phyloP scores from a whole-genome alignment of 2,888 invertebrate species.

The Rhaphigaster nebulosa region DNA sequence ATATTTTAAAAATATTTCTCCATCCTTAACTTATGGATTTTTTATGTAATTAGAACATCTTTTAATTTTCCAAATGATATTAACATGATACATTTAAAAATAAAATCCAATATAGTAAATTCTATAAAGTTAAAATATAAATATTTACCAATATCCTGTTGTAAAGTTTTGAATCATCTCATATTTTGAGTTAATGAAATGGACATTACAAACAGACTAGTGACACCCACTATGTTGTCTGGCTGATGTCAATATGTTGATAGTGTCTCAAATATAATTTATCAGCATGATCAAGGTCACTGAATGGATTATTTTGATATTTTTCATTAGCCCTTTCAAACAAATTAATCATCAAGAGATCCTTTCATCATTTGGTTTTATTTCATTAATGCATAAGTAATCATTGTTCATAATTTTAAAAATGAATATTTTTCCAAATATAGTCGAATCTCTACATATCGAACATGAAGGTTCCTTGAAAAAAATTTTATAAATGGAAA shows the following conservation, averaged over 20 bases:
- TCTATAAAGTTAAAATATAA: background rate
- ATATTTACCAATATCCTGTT: background rate
- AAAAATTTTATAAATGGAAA: too few species aligned
- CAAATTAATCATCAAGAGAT: background rate
- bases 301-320: too few species aligned
- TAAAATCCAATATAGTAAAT: too few species aligned
- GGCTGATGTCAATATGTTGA: background rate
- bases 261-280: background rate
- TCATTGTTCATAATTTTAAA: background rate
- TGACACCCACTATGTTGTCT: background rate
- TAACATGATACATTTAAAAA: background rate
- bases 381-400: background rate
- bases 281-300: background rate
- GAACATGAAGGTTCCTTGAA: too few species aligned
- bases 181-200: background rate
- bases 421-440: background rate
- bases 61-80: background rate
- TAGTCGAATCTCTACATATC: too few species aligned
- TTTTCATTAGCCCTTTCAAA: background rate
- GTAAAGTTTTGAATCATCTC: background rate
- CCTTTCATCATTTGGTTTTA: background rate
- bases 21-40: background rate
- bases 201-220: background rate
- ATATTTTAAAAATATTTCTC: too few species aligned
- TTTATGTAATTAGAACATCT: background rate